Percentiles rank a stretch among this genome's conserved stretches.
Conservation (phyloP, 2,888 invertebrate genomes). For the Phlogophora meticulosa region DNA sequence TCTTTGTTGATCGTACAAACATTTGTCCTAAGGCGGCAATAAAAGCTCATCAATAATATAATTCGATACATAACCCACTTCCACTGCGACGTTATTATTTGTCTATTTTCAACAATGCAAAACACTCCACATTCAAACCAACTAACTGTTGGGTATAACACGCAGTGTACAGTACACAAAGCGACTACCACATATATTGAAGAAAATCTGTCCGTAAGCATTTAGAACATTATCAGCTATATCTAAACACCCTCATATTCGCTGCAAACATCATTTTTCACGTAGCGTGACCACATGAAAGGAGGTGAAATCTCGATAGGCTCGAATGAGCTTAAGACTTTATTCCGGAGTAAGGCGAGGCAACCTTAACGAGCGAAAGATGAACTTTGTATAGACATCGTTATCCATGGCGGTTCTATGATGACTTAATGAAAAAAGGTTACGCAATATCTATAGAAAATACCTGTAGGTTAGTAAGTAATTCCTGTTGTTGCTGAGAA, state of each 20-base stretch:
- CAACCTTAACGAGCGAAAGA: conserved; percentile 60
- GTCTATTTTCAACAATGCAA: conserved; percentile 5
- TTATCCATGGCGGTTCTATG: conserved; percentile 36
- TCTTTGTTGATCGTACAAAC: too few species aligned
- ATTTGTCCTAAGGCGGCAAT: too few species aligned
- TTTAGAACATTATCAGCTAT: conserved; percentile 33
- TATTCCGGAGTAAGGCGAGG: conserved; percentile 41
- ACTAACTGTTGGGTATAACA: background rate
- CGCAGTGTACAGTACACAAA: background rate
- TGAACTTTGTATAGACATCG: conserved; percentile 55
- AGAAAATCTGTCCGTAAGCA: conserved; percentile 29
- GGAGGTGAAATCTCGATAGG: conserved; percentile 63
- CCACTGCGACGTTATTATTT: too few species aligned
- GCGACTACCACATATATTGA: background rate
- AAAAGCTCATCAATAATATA: too few species aligned
- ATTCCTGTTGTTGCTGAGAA: too few species aligned
- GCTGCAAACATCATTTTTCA: conserved; percentile 65
- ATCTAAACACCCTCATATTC: conserved; percentile 34
- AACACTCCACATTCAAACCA: background rate
- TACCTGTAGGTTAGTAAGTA: conserved; percentile 4
- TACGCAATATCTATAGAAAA: conserved; percentile 24
- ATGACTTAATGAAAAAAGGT: conserved; percentile 52
- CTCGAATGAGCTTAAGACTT: conserved; percentile 62
- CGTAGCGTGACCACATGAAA: conserved; percentile 67
- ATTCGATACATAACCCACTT: too few species aligned